phyloP scores from a whole-genome alignment of 2,113 vertebrate genomes.

The Psittacus erithacus region DNA sequence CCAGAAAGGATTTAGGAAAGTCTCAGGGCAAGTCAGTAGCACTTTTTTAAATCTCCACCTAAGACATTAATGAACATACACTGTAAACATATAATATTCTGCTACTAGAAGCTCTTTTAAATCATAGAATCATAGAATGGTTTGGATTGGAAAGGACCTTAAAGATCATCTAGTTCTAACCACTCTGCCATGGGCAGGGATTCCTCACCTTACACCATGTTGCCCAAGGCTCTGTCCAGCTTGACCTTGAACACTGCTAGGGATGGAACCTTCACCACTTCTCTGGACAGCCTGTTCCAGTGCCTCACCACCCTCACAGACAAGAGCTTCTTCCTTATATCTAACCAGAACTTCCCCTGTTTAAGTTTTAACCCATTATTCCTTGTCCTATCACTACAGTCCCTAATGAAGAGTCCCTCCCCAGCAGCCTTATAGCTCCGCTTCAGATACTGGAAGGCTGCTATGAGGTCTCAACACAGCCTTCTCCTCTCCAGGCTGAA shows the following conservation, averaged over 20 bases:
- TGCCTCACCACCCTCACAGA: not conserved
- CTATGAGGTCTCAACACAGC: not conserved
- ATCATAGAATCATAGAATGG: not conserved
- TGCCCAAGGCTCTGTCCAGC: not conserved
- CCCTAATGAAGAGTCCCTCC: not conserved
- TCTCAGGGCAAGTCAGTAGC: not conserved
- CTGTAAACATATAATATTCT: not conserved
- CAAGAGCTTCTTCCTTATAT: not conserved
- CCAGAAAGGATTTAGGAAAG: not conserved
- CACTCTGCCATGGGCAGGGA: not conserved
- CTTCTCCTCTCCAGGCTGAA: not conserved
- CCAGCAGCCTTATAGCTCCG: not conserved
- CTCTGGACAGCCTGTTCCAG: not conserved
- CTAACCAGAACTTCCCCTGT: not conserved
- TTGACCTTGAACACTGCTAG: not conserved
- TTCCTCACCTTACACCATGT: not conserved
- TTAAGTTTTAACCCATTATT: not conserved
- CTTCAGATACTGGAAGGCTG: not conserved
- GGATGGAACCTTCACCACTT: not conserved
- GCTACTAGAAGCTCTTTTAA: not conserved
- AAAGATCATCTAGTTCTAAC: not conserved
- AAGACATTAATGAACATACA: not conserved
- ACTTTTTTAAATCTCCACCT: not conserved
- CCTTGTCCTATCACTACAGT: not conserved
- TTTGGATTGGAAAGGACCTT: not conserved